phyloP scores from a whole-genome alignment of 1,140 invertebrate genomes.

The Drosophila suzukii region DNA sequence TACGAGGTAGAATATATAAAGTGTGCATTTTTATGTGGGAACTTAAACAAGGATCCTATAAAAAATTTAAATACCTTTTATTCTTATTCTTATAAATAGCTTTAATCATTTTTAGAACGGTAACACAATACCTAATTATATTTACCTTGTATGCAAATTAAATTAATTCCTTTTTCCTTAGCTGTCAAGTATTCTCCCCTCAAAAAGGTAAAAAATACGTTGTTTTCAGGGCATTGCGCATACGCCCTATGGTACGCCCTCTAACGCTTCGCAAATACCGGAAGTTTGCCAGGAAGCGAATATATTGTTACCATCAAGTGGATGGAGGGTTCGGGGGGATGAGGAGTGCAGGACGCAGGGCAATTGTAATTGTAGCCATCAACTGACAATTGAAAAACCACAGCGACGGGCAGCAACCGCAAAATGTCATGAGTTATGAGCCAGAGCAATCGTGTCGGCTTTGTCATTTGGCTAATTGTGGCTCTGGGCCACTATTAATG shows the following conservation, averaged over 20 bases:
- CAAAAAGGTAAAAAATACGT: background rate
- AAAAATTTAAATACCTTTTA: no score
- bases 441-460: slow-evolving; percentile 54
- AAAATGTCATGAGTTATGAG: slow-evolving; percentile 71
- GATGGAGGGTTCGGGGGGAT: background rate
- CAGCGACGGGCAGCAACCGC: slow-evolving; percentile 21
- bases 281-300: slow-evolving; percentile 49
- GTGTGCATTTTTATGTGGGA: no score
- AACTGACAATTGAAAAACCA: slow-evolving; percentile 46
- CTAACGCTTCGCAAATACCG: slow-evolving; percentile 11
- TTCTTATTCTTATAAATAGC: no score
- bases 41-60: no score
- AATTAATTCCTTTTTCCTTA: background rate
- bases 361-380: slow-evolving; percentile 19
- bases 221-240: slow-evolving; percentile 41
- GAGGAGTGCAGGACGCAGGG: background rate
- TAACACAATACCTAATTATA: no score
- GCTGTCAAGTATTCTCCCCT: slow-evolving; percentile 9
- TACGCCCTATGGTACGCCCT: slow-evolving; percentile 41
- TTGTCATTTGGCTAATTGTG: slow-evolving; percentile 81
- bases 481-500: slow-evolving; percentile 69
- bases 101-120: no score
- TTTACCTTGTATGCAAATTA: no score
- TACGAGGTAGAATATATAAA: no score
- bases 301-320: slow-evolving; percentile 13